Conservation (phyloP, 2,888 invertebrate species). For the Strigamia transsilvanica region DNA sequence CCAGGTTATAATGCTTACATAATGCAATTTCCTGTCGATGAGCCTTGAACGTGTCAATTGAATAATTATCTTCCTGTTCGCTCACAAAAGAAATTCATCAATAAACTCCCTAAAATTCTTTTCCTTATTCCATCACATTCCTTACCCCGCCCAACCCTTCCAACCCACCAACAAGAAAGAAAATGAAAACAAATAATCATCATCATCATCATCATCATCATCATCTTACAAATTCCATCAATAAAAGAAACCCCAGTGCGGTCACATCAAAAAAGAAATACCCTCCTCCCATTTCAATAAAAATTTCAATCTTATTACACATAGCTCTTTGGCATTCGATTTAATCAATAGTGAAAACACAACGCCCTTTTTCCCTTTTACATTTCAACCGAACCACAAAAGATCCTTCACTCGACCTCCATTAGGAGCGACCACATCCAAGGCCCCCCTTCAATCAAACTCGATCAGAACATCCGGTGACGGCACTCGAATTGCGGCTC, state of each 20-base stretch:
- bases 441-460: constrained; percentile 46
- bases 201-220: not conserved
- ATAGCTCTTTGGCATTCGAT: constrained; percentile 25
- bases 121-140: not conserved
- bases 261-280: constrained; percentile 12
- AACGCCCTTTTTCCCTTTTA: constrained; percentile 39
- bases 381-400: constrained; percentile 6
- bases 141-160: not conserved
- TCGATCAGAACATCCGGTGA: constrained; percentile 42
- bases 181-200: not conserved
- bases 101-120: not conserved
- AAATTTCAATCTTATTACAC: constrained; percentile 43
- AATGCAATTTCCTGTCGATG: constrained; percentile 10
- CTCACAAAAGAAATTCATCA: not conserved
- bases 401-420: constrained; percentile 43
- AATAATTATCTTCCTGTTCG: constrained; percentile 37
- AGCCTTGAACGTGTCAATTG: constrained; percentile 34
- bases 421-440: constrained; percentile 33
- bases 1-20: not conserved
- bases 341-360: constrained; percentile 32
- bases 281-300: constrained; percentile 41
- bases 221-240: constrained; percentile 1
- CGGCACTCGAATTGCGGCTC: constrained; percentile 5
- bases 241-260: not conserved
- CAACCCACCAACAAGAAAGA: not conserved